A percentile compares a stretch with the other conserved stretches of the same genome.
phyloP scores from a whole-genome alignment of 1,140 invertebrate genomes.

The Drosophila azteca region DNA sequence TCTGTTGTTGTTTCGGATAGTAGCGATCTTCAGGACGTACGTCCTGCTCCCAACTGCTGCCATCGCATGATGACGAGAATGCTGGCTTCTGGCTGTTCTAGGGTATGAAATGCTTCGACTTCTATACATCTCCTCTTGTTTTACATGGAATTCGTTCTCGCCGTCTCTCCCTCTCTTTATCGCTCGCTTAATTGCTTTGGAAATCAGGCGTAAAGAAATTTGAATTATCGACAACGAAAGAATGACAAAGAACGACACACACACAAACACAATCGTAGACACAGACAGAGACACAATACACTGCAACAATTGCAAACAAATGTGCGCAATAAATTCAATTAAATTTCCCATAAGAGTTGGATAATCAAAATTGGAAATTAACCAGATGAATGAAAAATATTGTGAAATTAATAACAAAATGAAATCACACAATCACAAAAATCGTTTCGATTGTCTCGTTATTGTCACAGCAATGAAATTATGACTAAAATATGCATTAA shows the following conservation, averaged over 20 bases:
- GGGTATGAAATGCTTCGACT: no score
- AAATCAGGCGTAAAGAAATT: constrained; percentile 65
- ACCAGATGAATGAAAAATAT: constrained; percentile 28
- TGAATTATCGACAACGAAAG: constrained; percentile 48
- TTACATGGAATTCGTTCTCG: background rate
- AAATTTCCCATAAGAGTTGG: constrained; percentile 59
- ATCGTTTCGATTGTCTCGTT: background rate
- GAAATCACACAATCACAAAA: background rate
- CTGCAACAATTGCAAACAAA: constrained; percentile 37
- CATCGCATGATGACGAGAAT: no score
- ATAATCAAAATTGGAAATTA: constrained; percentile 50
- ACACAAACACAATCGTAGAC: background rate
- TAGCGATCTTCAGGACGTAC: no score
- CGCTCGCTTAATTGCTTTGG: constrained; percentile 66
- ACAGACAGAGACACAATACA: background rate
- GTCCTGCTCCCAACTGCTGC: no score
- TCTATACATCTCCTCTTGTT: background rate
- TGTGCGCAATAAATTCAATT: constrained; percentile 64
- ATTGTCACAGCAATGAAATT: constrained; percentile 32
- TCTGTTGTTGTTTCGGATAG: no score
- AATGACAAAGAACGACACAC: constrained; percentile 1
- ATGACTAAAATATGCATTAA: constrained; percentile 20
- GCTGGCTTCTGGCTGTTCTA: no score
- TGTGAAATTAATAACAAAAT: constrained; percentile 37
- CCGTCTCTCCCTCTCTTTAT: constrained; percentile 5